Evolutionary conservation across 2,113 vertebrate genomes (phyloP).

Genomic region (Emydura subglobosa): DNA sequence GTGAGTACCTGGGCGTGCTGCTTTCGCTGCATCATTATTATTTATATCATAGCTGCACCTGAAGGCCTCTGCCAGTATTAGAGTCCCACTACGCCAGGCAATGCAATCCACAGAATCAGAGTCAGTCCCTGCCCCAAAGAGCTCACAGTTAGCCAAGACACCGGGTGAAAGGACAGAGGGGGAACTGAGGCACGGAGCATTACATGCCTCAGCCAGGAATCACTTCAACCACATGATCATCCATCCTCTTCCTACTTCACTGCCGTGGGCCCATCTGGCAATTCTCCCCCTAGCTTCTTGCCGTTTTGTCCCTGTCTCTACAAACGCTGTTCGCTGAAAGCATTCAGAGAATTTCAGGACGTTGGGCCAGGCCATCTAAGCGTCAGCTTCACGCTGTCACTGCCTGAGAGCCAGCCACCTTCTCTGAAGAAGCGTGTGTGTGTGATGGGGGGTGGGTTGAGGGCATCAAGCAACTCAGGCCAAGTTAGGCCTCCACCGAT

Average conservation of each 20-base stretch:
- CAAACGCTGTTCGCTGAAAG: neutral
- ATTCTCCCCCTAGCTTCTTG: neutral
- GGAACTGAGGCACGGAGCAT: neutral
- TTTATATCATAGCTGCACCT: accelerated
- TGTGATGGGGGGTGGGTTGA: accelerated
- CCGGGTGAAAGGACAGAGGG: neutral
- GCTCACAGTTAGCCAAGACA: neutral
- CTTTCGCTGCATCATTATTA: neutral
- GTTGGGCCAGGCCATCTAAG: neutral
- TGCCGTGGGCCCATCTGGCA: too few relatives aligned
- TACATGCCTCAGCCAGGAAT: neutral
- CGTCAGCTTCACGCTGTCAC: neutral
- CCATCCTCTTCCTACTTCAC: neutral
- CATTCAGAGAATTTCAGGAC: neutral
- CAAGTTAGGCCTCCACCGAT: too few relatives aligned
- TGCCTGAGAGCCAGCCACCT: neutral
- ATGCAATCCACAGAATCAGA: neutral
- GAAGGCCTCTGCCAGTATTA: neutral
- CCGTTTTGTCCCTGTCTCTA: neutral
- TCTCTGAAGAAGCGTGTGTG: neutral
- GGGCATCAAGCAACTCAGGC: neutral
- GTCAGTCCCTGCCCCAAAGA: neutral
- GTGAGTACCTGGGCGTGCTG: neutral
- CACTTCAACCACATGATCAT: neutral
- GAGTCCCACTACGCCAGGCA: neutral